Evolutionary conservation across 2,113 vertebrate genomes (phyloP), one percentile per base, ranked within the genome.

Genomic region (Ptilonorhynchus violaceus): DNA sequence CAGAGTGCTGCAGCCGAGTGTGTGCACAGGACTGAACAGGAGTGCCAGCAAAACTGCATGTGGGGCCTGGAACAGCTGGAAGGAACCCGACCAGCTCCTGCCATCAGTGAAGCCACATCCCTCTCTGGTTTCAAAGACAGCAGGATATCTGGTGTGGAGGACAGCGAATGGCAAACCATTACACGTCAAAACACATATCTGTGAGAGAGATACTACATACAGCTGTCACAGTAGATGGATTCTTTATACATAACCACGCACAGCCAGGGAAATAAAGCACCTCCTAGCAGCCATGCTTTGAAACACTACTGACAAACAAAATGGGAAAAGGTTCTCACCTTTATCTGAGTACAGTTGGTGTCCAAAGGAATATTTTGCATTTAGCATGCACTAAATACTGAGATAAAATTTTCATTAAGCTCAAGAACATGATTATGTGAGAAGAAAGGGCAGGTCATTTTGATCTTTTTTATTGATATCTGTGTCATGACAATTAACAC

Each of bases 21-120:
- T 4, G 13, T 1, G 1, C 25, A 23, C 0, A 1, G 31, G 21
- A 44, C 31, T 72, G 89, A 67, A 41, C 4, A 49, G 42, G 13
- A 9, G 6, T 1, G 25, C 22, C 52, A 59, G 58, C 47, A 88
- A 37, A 72, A 59, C 33, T 41, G 22, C 42, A 25, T 3, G 3
- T 30, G 52, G 19, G 6, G 14, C 31, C 66, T 28, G 53, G 75
- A 31, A 58, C 46, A 75, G 37, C 23, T 5, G 1, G 42, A 30
- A 66, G 1, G 21, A 47, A 9, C 67, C 12, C 3, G 50, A 24
- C 7, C 2, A 5, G 24, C 23, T 62, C 67, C 66, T 27, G 62
- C 39, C 1, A 1, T 6, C 60, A 58, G 37, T 8, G 24, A 85
- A 66, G 19, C 28, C 8, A 0, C 78, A 62, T 49, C 18, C 30